These are phyloP conservation scores for Ceryle rudis DNA, from an alignment of 2,797 vertebrate species.

Conservation along the genomic window DNA sequence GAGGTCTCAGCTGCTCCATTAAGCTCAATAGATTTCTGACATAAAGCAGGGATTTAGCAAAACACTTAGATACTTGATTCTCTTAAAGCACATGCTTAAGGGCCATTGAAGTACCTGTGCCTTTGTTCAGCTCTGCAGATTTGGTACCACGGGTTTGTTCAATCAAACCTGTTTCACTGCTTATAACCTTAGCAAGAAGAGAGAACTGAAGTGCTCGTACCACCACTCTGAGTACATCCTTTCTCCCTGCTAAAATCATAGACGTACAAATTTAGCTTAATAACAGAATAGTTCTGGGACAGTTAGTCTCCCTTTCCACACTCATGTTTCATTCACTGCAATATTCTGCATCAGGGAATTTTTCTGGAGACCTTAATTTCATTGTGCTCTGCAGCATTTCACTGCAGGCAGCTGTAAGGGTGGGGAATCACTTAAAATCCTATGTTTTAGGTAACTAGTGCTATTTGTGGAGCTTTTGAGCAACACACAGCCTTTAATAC, in stretches of 20 bases:
- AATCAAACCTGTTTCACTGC: not conserved
- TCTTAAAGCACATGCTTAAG: not conserved
- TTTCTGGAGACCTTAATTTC: not conserved
- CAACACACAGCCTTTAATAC: not conserved
- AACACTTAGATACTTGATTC: conserved; percentile 9
- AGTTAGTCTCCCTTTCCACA: not conserved
- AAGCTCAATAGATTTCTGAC: conserved; percentile 1
- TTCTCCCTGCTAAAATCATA: not conserved
- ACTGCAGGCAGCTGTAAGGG: not conserved
- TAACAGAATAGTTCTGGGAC: not conserved
- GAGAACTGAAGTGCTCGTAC: not conserved
- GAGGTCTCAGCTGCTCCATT: conserved; percentile 61
- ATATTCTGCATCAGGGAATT: not conserved
- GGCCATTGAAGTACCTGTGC: not conserved
- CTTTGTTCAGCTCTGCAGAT: not conserved
- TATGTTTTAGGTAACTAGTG: not conserved
- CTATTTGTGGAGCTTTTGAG: not conserved
- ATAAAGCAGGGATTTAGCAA: not conserved
- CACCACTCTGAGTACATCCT: not conserved
- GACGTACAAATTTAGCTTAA: not conserved
- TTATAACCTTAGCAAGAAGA: not conserved
- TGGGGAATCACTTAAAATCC: not conserved
- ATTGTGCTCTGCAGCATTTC: not conserved
- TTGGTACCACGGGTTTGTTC: not conserved
- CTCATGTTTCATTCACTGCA: not conserved